phyloP scores from a whole-genome alignment of 2,888 invertebrate genomes.

The Cheilosia impressa region DNA sequence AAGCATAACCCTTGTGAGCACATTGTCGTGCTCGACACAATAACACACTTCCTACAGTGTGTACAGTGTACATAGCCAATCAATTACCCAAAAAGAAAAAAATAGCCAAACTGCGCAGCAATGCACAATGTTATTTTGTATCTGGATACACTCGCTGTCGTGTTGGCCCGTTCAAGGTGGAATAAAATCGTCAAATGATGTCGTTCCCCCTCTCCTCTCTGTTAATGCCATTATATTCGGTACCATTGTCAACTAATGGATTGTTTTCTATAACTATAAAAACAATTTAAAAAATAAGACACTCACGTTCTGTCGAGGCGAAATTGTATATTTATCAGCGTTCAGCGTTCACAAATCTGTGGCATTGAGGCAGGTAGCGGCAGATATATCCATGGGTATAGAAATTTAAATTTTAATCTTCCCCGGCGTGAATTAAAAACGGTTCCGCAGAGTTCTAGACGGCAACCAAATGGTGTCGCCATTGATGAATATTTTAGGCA shows the following conservation, averaged over 20 bases:
- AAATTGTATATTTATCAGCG: slow-evolving; percentile 43
- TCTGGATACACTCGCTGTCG: slow-evolving; percentile 9
- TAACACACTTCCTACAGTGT: slow-evolving; percentile 56
- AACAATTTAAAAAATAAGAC: slow-evolving; percentile 40
- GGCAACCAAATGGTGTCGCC: too few species aligned
- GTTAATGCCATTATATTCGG: slow-evolving; percentile 55
- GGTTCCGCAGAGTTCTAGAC: too few species aligned
- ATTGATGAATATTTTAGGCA: background rate
- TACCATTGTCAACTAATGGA: slow-evolving; percentile 66
- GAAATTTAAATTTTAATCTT: slow-evolving; percentile 38
- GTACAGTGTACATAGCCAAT: slow-evolving; percentile 33
- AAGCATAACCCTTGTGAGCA: slow-evolving; percentile 39
- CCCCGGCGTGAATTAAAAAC: background rate
- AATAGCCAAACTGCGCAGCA: slow-evolving; percentile 65
- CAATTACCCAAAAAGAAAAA: slow-evolving; percentile 63
- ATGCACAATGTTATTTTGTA: slow-evolving; percentile 54
- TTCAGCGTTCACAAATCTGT: slow-evolving; percentile 39
- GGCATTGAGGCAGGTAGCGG: slow-evolving; percentile 51
- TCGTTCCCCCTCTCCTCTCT: slow-evolving; percentile 9
- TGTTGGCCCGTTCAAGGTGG: slow-evolving; percentile 57
- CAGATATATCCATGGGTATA: background rate
- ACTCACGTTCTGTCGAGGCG: slow-evolving; percentile 50
- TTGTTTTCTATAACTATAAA: slow-evolving; percentile 39
- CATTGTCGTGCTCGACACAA: slow-evolving; percentile 48
- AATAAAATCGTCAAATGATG: slow-evolving; percentile 72